Percentiles rank a stretch among this genome's conserved stretches.
These are phyloP conservation scores for Pogonomyrmex barbatus DNA, from an alignment of 1,140 invertebrate species.

Conservation along the genomic window DNA sequence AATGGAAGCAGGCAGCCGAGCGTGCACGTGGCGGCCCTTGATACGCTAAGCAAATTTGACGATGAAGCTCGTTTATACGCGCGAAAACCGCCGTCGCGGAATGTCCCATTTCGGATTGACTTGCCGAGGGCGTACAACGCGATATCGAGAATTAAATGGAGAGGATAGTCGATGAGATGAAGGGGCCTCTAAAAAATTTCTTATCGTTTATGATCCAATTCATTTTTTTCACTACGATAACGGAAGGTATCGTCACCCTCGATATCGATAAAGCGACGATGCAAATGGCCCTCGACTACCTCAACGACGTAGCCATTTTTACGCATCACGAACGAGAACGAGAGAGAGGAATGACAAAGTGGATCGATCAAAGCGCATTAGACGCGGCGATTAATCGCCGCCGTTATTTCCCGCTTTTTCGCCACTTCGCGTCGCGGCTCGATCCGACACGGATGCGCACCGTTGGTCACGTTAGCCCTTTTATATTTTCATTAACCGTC, in stretches of 20 bases:
- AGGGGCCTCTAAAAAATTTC: slow-evolving; percentile 9
- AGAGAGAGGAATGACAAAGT: slow-evolving; percentile 50
- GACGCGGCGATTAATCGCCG: slow-evolving; percentile 54
- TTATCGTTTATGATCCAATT: slow-evolving; percentile 40
- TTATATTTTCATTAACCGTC: slow-evolving; percentile 64
- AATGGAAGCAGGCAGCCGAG: slow-evolving; percentile 2
- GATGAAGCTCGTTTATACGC: slow-evolving; percentile 39
- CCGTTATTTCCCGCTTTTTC: slow-evolving; percentile 59
- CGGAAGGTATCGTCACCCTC: not conserved
- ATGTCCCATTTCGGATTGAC: slow-evolving; percentile 25
- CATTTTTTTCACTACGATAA: slow-evolving; percentile 7
- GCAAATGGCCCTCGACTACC: slow-evolving; percentile 36
- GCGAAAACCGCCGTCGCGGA: not conserved
- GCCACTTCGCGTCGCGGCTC: slow-evolving; percentile 37
- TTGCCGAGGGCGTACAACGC: not conserved
- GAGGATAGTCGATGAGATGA: not conserved
- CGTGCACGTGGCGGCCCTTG: slow-evolving; percentile 29
- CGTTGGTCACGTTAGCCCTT: slow-evolving; percentile 22
- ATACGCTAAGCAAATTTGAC: slow-evolving; percentile 54
- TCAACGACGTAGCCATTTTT: slow-evolving; percentile 48
- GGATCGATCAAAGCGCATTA: slow-evolving; percentile 61
- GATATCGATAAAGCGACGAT: slow-evolving; percentile 28
- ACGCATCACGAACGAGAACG: slow-evolving; percentile 19
- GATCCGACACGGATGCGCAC: not conserved
- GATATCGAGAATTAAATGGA: slow-evolving; percentile 32